Evolutionary conservation across 2,113 vertebrate species (phyloP), one percentile per base, ranked within the genome.

Genomic region (Sphyrna mokarran): DNA sequence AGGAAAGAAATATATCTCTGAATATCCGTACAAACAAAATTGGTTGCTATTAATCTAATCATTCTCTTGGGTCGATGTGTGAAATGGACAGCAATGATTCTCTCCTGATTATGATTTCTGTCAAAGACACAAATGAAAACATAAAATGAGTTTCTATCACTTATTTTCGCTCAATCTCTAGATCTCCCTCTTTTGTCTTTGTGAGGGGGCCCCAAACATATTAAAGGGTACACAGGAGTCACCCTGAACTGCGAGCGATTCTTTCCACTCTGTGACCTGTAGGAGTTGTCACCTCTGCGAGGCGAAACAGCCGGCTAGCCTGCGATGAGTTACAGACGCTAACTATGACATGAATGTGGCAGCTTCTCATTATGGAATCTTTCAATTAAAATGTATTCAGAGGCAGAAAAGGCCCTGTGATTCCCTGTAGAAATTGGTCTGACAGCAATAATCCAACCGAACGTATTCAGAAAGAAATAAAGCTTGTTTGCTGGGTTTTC

Each of bases 351-450:
- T 72, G 26, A 95, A 76, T 76, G 94, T 95, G 94, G 43, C 94
- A 95, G 94, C 69, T 76, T 95, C 43, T 54, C 68, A 95, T 95
- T 76, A 54, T 33, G 23, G 43, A 54, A 7, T 72, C 43, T 18
- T 76, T 95, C 72, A 95, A 23, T 95, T 95, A 54, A 95, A 95
- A 72, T 5, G 48, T 72, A 72, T 76, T 72, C 94, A 70, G 69
- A 43, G 54, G 23, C 14, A 76, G 40, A 13, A 72, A 43, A 72
- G 68, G 94, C 29, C 40, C 43, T 16, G 69, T 22, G 43, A 70
- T 76, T 66, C 14, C 54, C 40, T 76, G 68, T 76, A 33, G 29
- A 43, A 95, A 48, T 48, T 69, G 54, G 70, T 26, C 94, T 72
- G 68, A 48, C 14, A 95, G 69, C 40, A 43, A 94, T 40, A 69